Base-by-base conservation (phyloP, 2,888 invertebrate genomes). In the Ophion ellenae region DNA sequence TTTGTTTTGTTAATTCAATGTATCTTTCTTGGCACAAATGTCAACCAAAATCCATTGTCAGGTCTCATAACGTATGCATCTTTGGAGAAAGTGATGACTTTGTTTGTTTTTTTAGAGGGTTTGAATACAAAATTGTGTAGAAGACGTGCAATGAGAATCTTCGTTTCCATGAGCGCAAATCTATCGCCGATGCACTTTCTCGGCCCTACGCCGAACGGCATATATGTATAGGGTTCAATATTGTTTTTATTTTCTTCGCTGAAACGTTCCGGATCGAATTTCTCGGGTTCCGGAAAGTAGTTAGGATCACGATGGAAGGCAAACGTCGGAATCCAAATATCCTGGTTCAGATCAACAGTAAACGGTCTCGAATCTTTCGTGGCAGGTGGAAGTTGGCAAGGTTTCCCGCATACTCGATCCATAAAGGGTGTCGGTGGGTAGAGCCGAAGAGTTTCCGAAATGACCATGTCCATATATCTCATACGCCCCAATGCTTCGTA, bases 321-420 rank as follows among this genome's bases (percentile, higher is more conserved):
- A 17, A 83, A 89, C 17, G 87, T 76, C 1, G 90, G 89, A 4
- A 91, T 53, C 71, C 87, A 79, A 4, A 90, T 17, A 1, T 69
- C 1, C 3, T 66, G 83, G 2, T 2, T 63, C 81, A 2, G 17
- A 17, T 53, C 53, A 4, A 92, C 47, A 4, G 59, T 83, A 0
- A 86, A 45, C 17, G 63, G 73, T 2, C 69, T 36, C 10, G 20
- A 73, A 0, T 87, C 88, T 47, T 76, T 32, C 0, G 69, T 45
- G 9, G 88, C 28, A 0, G 94, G 87, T 89, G 94, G 86, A 87
- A 95, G 88, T 20, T 94, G 94, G 85, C 95, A 95, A 0, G 94
- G 88, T 86, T 95, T 95, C 0, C 93, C 93, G 84, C 95, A 95
- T 14, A 93, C 89, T 77, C 96, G 93, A 89, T 96, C 95, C 88